Base-by-base conservation (phyloP, 2,888 invertebrate species). In the Serripes groenlandicus region DNA sequence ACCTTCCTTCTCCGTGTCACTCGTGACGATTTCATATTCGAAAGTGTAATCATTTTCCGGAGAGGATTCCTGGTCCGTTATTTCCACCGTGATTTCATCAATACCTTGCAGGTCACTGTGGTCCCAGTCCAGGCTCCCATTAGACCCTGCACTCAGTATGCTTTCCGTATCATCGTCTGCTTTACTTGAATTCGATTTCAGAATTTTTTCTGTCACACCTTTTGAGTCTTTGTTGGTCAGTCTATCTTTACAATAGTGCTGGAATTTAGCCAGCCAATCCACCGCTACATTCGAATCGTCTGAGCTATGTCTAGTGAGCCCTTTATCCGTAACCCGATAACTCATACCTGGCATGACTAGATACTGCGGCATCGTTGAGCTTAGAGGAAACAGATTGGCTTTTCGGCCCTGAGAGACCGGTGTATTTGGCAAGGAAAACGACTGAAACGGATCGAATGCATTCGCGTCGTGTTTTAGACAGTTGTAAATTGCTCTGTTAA, bases 181-280 rank as follows among this genome's bases (percentile, higher is more conserved):
- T 9, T 84, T 79, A 15, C 70, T 69, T 11, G 79, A 83, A 30
- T 75, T 77, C 0, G 80, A 79, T 42, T 83, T 80, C 30, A 89
- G 85, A 21, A 89, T 75, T 62, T 82, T 89, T 66, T 86, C 88
- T 11, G 89, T 88, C n/a, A 91, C 91, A 34, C 89, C 88, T 54
- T 89, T 91, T 7, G 91, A 81, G 74, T 92, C 91, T 62, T 89
- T 91, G 56, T 86, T 91, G 56, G 88, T 88, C 35, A 93, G 82
- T 58, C 93, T 82, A 52, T 90, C 90, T 73, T 90, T 91, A 71
- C 92, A 92, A 66, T 93, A 93, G 52, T 88, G 81, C 77, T 90
- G 88, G 66, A 93, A 91, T 75, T 92, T 90, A n/a, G 88, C 86
- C 32, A 93, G 86, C 92, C 92, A 93, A 78, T 88, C 87, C 21